Evolutionary conservation across 2,888 invertebrate species (phyloP).

Genomic region (Coelinius sp.): DNA sequence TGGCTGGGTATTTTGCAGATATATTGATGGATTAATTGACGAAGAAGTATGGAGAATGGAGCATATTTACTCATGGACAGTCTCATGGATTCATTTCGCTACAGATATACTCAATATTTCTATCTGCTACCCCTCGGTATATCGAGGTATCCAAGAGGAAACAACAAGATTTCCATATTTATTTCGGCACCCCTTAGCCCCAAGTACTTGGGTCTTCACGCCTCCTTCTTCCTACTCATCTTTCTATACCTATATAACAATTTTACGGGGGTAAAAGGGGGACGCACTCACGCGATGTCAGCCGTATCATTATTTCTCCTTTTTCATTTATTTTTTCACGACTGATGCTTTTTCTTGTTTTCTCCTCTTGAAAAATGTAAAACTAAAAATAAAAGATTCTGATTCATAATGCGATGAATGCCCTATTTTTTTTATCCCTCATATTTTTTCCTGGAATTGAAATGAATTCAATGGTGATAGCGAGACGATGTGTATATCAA

Average conservation of each 20-base stretch:
- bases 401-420: neutral
- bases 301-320: conserved; percentile 23
- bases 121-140: conserved; percentile 43
- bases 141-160: conserved; percentile 54
- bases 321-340: neutral
- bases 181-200: conserved; percentile 46
- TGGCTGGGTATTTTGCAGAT: neutral
- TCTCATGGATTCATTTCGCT: conserved; percentile 15
- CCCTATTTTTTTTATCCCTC: neutral
- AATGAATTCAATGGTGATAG: conserved; percentile 6
- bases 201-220: conserved; percentile 35
- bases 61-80: neutral
- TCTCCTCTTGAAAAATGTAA: neutral
- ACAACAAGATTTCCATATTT: conserved; percentile 66
- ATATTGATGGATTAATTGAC: conserved; percentile 12
- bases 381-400: neutral
- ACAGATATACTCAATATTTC: neutral
- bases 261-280: conserved; percentile 11
- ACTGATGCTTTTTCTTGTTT: conserved; percentile 1
- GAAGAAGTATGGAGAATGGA: neutral
- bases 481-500: neutral
- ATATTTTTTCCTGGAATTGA: neutral
- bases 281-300: conserved; percentile 37
- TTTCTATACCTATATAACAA: conserved; percentile 36
- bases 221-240: conserved; percentile 40